Percentiles rank a stretch among this genome's conserved stretches.
Conservation (phyloP, 2,888 invertebrate genomes). For the Standfussiana lucernea region DNA sequence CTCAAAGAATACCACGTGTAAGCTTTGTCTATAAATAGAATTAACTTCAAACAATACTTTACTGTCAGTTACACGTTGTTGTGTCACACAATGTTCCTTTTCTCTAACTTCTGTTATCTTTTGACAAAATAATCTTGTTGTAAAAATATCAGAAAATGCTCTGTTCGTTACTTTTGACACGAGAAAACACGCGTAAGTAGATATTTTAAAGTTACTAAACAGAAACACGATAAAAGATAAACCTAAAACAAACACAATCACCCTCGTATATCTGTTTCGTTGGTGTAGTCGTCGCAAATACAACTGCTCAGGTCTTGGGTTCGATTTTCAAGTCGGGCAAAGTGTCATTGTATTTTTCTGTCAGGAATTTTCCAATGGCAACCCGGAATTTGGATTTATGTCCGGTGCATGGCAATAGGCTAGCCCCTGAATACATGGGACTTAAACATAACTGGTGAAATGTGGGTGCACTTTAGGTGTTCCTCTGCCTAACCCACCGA, state of each 20-base stretch:
- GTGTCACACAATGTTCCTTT: not conserved
- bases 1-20: not conserved
- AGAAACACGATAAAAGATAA: not conserved
- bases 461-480: not conserved
- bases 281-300: not conserved
- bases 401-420: not conserved
- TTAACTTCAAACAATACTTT: not conserved
- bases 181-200: not conserved
- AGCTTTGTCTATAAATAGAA: not conserved
- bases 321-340: not conserved
- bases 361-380: not conserved
- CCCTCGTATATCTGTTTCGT: not conserved
- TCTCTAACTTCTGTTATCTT: not conserved
- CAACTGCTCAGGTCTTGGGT: not conserved
- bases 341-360: not conserved
- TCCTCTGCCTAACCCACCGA: not conserved
- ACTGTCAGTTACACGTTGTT: not conserved
- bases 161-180: not conserved
- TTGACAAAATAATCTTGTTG: not conserved
- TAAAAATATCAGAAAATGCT: not conserved
- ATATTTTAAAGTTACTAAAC: not conserved
- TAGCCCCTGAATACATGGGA: not conserved
- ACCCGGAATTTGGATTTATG: not conserved
- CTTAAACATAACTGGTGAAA: not conserved
- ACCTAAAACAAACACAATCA: not conserved